Base-by-base conservation (phyloP, 2,888 invertebrate genomes). In the Dexiosoma caninum region DNA sequence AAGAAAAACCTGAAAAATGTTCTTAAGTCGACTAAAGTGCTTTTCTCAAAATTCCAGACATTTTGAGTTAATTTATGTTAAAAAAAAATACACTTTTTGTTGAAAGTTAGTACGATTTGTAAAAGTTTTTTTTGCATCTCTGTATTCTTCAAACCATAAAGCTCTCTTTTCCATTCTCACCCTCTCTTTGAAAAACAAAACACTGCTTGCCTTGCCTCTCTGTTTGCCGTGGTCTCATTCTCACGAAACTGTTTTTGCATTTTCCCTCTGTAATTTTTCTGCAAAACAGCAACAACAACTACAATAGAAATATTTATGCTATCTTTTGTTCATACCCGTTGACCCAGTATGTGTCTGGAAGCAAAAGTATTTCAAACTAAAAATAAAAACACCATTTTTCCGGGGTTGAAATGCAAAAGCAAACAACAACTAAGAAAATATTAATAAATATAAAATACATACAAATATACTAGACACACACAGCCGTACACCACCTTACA, bases 261-360 rank as follows among this genome's bases (percentile, higher is more conserved):
- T 46, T 42, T 30, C 32, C 21, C 49, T 66, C 46, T 30, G 1
- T 62, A n/a, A 1, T 21, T 53, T 40, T 79, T 40, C 30, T 27
- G 3, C 6, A 27, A 6, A 27, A 37, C 67, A 51, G 30, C n/a
- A 27, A 27, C 27, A 27, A 6, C 27, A 67, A 74, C 0, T 49
- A 21, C 27, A 60, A 14, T 66, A 59, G 62, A 37, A 75, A 60
- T 19, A 70, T 57, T 21, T 16, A 60, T 23, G 51, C 53, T 23
- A 60, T 51, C 19, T 46, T 27, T 57, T 55, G 46, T 37, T 64
- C 51, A 69, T 62, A 57, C 71, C 49, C 76, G 71, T 81, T 81
- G 81, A 81, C 81, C 81, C 81, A 72, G 57, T 72, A 72, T 60
- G 12, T 49, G 27, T 35, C n/a, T 66, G 32, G 37, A 30, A 67